Percentiles rank a stretch among this genome's conserved stretches.
These are phyloP conservation scores for Oophaga sylvatica DNA, from an alignment of 2,797 vertebrate genomes.

Conservation along the genomic window DNA sequence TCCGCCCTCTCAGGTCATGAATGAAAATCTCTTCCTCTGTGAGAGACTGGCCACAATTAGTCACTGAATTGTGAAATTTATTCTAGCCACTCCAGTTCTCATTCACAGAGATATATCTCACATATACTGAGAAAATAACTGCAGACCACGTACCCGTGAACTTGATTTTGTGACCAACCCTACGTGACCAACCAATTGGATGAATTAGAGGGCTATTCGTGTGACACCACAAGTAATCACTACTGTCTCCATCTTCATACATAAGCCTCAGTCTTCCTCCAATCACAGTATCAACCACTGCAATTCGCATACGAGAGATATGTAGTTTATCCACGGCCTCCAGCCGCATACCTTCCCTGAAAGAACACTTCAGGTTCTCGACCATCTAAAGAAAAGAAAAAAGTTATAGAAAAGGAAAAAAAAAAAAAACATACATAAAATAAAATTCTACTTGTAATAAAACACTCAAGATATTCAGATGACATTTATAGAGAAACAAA, in stretches of 20 bases:
- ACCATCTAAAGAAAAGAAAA: constrained; percentile 81
- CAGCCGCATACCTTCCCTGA: constrained; percentile 85
- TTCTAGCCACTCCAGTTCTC: background rate
- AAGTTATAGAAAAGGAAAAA: background rate
- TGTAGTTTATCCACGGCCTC: constrained; percentile 91
- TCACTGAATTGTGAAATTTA: background rate
- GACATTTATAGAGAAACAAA: too few relatives aligned
- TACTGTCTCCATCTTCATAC: constrained; percentile 82
- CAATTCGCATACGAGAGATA: constrained; percentile 84
- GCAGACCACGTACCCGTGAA: constrained; percentile 70
- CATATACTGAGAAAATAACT: background rate
- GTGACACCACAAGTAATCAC: constrained; percentile 94
- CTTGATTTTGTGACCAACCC: constrained; percentile 88
- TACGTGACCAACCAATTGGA: constrained; percentile 89
- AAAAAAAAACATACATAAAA: background rate
- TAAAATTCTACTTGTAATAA: background rate
- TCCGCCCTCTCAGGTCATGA: background rate
- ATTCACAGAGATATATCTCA: background rate
- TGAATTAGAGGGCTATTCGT: constrained; percentile 92
- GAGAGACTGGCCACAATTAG: background rate
- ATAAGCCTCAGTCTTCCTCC: constrained; percentile 89
- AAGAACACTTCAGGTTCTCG: constrained; percentile 84
- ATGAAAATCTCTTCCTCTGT: background rate
- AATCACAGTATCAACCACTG: constrained; percentile 81
- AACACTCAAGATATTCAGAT: too few relatives aligned